Conservation (phyloP, 2,113 vertebrate genomes). For the Myrmecobius fasciatus region DNA sequence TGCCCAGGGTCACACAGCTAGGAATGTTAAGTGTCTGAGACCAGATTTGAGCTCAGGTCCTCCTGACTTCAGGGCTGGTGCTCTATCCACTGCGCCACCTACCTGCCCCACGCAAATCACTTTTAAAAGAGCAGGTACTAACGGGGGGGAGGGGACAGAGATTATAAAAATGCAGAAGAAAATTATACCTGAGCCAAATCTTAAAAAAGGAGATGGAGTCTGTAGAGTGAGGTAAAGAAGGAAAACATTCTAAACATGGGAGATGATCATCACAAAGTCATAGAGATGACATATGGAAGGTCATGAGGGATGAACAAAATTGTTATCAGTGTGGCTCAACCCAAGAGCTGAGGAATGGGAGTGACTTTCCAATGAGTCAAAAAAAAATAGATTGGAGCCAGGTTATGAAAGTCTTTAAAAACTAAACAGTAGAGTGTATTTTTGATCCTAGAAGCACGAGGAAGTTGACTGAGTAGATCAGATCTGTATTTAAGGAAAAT, state of each 20-base stretch:
- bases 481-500: background rate
- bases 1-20: too few relatives aligned
- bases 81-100: too few relatives aligned
- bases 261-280: background rate
- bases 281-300: background rate
- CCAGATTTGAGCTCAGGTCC: too few relatives aligned
- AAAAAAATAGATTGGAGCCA: background rate
- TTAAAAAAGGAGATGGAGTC: background rate
- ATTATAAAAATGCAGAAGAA: background rate
- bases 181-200: background rate
- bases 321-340: background rate
- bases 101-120: too few relatives aligned
- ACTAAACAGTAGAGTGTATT: background rate
- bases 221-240: background rate
- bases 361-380: background rate
- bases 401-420: background rate
- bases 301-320: background rate
- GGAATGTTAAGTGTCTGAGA: too few relatives aligned
- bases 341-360: background rate
- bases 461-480: background rate
- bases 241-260: background rate
- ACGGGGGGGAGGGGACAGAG: background rate
- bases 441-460: background rate
- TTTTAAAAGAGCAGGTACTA: background rate
- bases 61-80: too few relatives aligned